Percentiles rank a stretch among this genome's conserved stretches.
These are phyloP conservation scores for Habropoda laboriosa DNA, from an alignment of 1,140 invertebrate species.

Conservation along the genomic window DNA sequence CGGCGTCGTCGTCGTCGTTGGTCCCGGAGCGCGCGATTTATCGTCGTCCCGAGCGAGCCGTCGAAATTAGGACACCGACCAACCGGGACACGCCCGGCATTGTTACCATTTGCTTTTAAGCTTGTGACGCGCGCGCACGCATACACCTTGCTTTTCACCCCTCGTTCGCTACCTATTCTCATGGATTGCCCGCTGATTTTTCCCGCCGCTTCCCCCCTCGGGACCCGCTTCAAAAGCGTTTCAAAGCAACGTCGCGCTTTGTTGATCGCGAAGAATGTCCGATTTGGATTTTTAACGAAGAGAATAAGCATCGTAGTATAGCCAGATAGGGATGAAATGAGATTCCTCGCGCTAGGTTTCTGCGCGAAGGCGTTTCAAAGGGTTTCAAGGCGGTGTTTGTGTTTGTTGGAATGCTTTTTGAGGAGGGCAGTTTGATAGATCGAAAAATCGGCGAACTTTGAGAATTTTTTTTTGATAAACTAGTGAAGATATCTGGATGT, in stretches of 20 bases:
- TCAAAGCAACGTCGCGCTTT: neutral
- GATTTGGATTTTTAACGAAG: too few species aligned
- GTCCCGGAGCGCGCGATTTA: constrained; percentile 36
- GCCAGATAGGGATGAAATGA: too few species aligned
- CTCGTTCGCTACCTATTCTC: neutral
- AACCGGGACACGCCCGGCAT: constrained; percentile 45
- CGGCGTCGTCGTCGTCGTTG: neutral
- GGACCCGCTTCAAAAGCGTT: neutral
- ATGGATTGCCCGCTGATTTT: neutral
- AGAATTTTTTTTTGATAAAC: too few species aligned
- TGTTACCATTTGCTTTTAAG: constrained; percentile 46
- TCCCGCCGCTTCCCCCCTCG: neutral
- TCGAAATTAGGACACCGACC: constrained; percentile 48
- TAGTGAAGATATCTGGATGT: too few species aligned
- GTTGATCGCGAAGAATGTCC: too few species aligned
- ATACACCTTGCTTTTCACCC: neutral
- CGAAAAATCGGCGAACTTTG: too few species aligned
- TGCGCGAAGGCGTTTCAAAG: neutral
- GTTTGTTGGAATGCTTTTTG: too few species aligned
- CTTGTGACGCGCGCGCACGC: constrained; percentile 4
- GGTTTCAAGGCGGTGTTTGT: neutral
- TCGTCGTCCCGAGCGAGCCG: constrained; percentile 23
- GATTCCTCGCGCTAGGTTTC: too few species aligned
- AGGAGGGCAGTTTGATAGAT: too few species aligned
- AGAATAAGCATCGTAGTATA: too few species aligned